These are phyloP conservation scores for Sarcophaga subvicina DNA, from an alignment of 2,888 invertebrate genomes.

Conservation along the genomic window DNA sequence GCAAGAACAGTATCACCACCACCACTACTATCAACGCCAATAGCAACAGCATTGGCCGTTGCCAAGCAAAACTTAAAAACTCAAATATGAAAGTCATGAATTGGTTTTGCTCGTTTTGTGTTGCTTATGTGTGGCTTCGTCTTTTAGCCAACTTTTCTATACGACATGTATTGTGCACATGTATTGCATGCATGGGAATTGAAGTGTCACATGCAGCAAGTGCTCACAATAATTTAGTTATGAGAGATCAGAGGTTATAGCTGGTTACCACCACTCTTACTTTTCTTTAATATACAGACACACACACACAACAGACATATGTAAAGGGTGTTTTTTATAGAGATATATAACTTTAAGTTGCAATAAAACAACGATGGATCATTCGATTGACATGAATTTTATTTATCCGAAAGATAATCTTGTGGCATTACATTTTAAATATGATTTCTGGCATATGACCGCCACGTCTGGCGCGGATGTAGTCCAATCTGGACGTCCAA, in stretches of 20 bases:
- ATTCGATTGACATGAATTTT: no score
- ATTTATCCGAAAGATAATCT: no score
- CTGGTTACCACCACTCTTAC: slow-evolving; percentile 29
- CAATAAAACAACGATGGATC: no score
- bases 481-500: no score
- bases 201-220: slow-evolving; percentile 69
- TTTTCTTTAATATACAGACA: neutral
- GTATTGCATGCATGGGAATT: slow-evolving; percentile 64
- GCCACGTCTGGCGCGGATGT: no score
- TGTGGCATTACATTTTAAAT: no score
- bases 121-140: neutral
- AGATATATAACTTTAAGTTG: no score
- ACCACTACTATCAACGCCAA: neutral
- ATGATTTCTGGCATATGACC: no score
- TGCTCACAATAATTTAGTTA: slow-evolving; percentile 69
- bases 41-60: no score
- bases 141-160: slow-evolving; percentile 27
- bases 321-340: no score
- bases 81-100: slow-evolving; percentile 23
- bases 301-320: slow-evolving; percentile 4
- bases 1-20: neutral
- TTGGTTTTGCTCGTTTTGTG: neutral
- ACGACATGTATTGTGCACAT: neutral
- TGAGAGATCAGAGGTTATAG: slow-evolving; percentile 67
- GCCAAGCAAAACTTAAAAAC: neutral